Evolutionary conservation across 53 echinoderm and acorn worm species (phyloP), one percentile per base, ranked within the genome.

Genomic region (Apostichopus leukothele): DNA sequence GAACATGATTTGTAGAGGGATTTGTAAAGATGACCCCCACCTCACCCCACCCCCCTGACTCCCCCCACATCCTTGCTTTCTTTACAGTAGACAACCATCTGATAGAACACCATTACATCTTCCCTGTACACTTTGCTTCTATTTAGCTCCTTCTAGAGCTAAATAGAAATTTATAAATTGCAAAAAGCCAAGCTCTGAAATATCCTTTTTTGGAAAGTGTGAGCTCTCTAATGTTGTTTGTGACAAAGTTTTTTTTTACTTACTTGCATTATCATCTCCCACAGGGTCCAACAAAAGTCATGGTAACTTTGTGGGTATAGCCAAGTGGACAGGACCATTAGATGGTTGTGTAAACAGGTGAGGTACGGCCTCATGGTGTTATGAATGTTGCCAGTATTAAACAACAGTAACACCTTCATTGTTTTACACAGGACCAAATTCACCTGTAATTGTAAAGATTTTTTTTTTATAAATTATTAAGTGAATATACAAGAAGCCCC

Each of bases 311-410:
- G 86, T 23, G 94, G 97, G 51, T 95, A 94, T 57, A 97, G 93
- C 97, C 97, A 97, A 0, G 61, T 21, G 39, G 83, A 79, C 25
- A 92, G 81, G 8, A 94, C 94, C n/a, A 74, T 78, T 18, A 95
- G 83, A 87, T 97, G 94, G 84, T 97, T 95, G 88, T 88, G 86
- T 55, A 97, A 94, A 60, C 95, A 92, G 75, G 89, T 83, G 27
- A 91, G 89, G 81, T 94, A 90, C 13, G 97, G 97, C 60, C 92
- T 91, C 22, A 97, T 95, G 7, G 90, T 79, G 83, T 90, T 86
- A 4, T 86, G 87, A 50, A 89, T 88, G 88, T 85, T 93, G 5
- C 50, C 26, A 6, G 67, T 22, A 67, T 68, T 66, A 23, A 61
- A 27, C 50, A 23, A 23, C 12, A 85, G 85, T 23, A 85, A 7